phyloP scores from a whole-genome alignment of 1,140 invertebrate species.

The Trinorchestia longiramus region DNA sequence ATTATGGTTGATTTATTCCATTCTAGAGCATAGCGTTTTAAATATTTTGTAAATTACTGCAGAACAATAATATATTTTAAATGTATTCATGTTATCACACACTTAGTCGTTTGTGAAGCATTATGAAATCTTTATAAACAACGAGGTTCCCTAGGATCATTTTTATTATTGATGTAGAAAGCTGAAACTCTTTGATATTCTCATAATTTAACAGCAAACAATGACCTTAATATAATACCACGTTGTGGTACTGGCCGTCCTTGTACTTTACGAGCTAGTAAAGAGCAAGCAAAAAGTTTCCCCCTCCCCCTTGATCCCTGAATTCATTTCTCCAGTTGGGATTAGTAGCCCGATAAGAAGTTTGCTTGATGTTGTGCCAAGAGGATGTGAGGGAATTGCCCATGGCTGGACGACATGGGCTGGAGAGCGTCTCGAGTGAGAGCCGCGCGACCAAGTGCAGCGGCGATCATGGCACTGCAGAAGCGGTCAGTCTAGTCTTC shows the following conservation, averaged over 20 bases:
- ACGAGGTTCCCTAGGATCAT: not conserved
- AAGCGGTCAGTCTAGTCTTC: not conserved
- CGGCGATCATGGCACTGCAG: constrained; percentile 1
- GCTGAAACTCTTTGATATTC: not conserved
- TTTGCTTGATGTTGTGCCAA: constrained; percentile 26
- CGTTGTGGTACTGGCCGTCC: not conserved
- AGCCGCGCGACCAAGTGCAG: not conserved
- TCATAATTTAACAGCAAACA: not conserved
- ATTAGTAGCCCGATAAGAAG: not conserved
- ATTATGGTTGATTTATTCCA: no score
- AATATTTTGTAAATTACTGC: no score
- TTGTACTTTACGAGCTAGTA: not conserved
- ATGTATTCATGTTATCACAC: not conserved
- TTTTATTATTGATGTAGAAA: not conserved
- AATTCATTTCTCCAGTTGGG: not conserved
- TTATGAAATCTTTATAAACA: not conserved
- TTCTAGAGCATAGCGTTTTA: no score
- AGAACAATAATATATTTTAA: not conserved
- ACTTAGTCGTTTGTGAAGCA: not conserved
- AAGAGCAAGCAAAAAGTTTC: not conserved
- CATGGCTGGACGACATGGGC: not conserved
- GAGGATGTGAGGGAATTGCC: constrained; percentile 8
- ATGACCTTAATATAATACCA: not conserved
- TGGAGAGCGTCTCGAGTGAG: not conserved
- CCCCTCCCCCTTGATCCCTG: not conserved